phyloP scores from a whole-genome alignment of 2,113 vertebrate species.

The Clarias batrachus region DNA sequence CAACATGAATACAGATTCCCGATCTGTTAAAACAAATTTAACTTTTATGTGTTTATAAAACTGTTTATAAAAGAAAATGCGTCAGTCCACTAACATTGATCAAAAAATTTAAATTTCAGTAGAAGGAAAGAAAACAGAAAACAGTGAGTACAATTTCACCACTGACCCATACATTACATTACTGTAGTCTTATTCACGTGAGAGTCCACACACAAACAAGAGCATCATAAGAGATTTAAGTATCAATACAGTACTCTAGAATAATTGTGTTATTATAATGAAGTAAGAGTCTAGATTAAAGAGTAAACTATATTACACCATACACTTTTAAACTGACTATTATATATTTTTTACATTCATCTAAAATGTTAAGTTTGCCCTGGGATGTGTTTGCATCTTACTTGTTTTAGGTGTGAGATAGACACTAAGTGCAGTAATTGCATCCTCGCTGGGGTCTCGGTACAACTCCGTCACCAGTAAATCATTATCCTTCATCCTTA shows the following conservation, averaged over 20 bases:
- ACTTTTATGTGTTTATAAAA: too few species aligned
- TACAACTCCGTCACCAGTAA: conserved; percentile 90
- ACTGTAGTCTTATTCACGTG: background rate
- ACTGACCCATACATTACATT: too few species aligned
- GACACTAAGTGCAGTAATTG: conserved; percentile 88
- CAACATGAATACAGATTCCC: too few species aligned
- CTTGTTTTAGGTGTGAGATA: conserved; percentile 93
- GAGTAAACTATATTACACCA: background rate
- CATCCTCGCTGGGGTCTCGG: conserved; percentile 84
- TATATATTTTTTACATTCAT: background rate
- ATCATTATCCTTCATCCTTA: conserved; percentile 93
- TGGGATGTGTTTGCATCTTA: conserved; percentile 53
- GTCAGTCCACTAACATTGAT: too few species aligned
- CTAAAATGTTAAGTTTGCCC: background rate
- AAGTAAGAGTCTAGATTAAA: background rate
- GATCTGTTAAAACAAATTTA: too few species aligned
- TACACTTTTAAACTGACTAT: background rate
- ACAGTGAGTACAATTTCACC: too few species aligned
- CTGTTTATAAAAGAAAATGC: too few species aligned
- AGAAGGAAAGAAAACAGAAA: too few species aligned
- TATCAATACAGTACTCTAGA: background rate
- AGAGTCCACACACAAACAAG: background rate
- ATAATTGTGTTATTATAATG: background rate
- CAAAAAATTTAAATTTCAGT: too few species aligned
- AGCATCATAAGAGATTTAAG: background rate